phyloP scores from a whole-genome alignment of 2,797 vertebrate genomes.

The Iguana delicatissima region DNA sequence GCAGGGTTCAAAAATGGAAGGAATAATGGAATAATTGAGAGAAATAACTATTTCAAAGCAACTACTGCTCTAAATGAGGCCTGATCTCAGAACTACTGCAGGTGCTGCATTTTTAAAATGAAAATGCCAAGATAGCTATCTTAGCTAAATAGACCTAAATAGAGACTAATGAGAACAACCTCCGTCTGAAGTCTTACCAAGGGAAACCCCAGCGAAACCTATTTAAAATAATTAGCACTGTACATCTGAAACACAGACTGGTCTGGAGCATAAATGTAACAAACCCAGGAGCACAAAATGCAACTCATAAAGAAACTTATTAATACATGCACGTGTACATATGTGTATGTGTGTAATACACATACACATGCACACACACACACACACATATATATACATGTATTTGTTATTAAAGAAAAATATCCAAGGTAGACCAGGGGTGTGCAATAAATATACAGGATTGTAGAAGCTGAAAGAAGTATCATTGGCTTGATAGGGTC shows the following conservation, averaged over 20 bases:
- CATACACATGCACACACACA: constrained; percentile 17
- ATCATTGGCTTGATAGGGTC: constrained; percentile 85
- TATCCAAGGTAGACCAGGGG: constrained; percentile 73
- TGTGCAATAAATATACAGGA: constrained; percentile 78
- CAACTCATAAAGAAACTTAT: constrained; percentile 42
- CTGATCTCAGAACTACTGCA: constrained; percentile 56
- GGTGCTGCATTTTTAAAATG: constrained; percentile 54
- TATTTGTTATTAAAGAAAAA: constrained; percentile 69
- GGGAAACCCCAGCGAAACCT: constrained; percentile 50
- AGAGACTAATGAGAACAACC: constrained; percentile 49
- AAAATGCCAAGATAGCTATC: constrained; percentile 51
- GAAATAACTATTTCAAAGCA: constrained; percentile 58
- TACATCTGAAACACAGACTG: constrained; percentile 63
- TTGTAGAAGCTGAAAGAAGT: constrained; percentile 82
- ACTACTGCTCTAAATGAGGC: constrained; percentile 55
- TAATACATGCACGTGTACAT: neutral
- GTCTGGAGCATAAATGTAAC: constrained; percentile 63
- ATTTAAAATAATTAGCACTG: constrained; percentile 59
- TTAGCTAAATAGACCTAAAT: constrained; percentile 53
- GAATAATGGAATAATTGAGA: constrained; percentile 40
- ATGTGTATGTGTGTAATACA: constrained; percentile 27
- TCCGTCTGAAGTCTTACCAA: constrained; percentile 49
- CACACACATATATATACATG: neutral
- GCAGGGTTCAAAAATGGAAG: constrained; percentile 29
- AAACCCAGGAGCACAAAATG: constrained; percentile 64